Base-by-base conservation (phyloP, 2,888 invertebrate genomes). In the Morpho helenor region DNA sequence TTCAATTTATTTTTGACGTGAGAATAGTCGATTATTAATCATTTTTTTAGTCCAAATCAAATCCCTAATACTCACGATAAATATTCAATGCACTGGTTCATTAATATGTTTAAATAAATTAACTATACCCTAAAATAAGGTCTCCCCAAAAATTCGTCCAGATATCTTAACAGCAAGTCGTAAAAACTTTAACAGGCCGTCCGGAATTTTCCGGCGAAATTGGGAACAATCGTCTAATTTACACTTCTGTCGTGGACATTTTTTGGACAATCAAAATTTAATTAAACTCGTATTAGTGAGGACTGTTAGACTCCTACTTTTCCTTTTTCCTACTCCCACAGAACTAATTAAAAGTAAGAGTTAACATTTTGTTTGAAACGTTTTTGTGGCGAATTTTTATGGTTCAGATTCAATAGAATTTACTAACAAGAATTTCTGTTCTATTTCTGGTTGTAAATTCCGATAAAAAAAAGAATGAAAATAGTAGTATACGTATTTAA, bases 271-370 rank as follows among this genome's bases (percentile, higher is more conserved):
- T 76, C 76, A 73, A 74, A 75, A 68, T 76, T 82, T 76, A 78
- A 82, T 82, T 79, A 80, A 81, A 80, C 72, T 73, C 72, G 70
- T 72, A 76, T 76, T 76, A 72, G 70, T 74, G 70, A 52, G 46
- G 47, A 23, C 53, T 43, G 56, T 52, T 62, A 46, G 54, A 51
- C 48, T 31, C 53, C 40, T 51, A 62, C 59, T 59, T 57, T 54
- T 52, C 42, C 54, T 59, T 61, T 61, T 49, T 51, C 45, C 54
- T 43, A 22, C 52, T 52, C 52, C 43, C 51, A 39, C 39, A 7
- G 31, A 43, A 52, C 62, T 57, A 62, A 62, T 60, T 62, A 62
- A 57, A 62, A 62, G 46, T 51, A 59, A 52, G 55, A 39, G n/a
- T 43, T 48, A 46, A 49, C 43, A 53, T 54, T 51, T 54, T 45